Evolutionary conservation across 2,113 vertebrate genomes (phyloP).

Genomic region (Propithecus coquereli): DNA sequence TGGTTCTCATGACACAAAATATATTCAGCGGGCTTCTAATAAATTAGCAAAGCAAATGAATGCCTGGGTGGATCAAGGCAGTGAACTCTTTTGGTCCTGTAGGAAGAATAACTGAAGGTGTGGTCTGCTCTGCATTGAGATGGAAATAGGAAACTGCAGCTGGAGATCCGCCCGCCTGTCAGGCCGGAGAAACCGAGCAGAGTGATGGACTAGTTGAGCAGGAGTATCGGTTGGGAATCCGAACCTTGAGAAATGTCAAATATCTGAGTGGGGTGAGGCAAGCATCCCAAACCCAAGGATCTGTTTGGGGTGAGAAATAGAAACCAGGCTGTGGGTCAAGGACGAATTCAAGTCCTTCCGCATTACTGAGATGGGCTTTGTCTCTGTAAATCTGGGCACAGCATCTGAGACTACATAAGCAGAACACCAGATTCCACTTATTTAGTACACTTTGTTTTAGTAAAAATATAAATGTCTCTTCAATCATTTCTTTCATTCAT

Average conservation of each 20-base stretch:
- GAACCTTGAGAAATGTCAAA: not conserved
- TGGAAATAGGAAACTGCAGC: not conserved
- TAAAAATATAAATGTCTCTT: slow-evolving; percentile 10
- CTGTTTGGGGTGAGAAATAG: not conserved
- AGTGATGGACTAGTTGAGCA: not conserved
- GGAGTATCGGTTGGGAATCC: too few species aligned
- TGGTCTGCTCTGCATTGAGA: not conserved
- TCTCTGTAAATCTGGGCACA: not conserved
- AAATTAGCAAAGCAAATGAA: not conserved
- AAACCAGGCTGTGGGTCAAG: not conserved
- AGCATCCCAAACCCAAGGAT: not conserved
- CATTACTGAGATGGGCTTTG: not conserved
- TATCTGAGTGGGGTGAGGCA: not conserved
- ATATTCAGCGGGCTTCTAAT: not conserved
- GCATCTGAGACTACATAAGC: not conserved
- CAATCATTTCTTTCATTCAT: slow-evolving; percentile 18
- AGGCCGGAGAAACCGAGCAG: not conserved
- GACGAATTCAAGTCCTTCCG: not conserved
- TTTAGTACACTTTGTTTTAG: not conserved
- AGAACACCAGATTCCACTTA: not conserved
- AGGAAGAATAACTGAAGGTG: not conserved
- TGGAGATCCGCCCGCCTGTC: not conserved
- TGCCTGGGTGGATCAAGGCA: not conserved
- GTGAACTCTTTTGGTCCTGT: not conserved
- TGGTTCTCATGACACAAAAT: not conserved